Percentiles rank a stretch among this genome's conserved stretches.
Conservation (phyloP, 2,888 invertebrate genomes). For the Ochropacha duplaris region DNA sequence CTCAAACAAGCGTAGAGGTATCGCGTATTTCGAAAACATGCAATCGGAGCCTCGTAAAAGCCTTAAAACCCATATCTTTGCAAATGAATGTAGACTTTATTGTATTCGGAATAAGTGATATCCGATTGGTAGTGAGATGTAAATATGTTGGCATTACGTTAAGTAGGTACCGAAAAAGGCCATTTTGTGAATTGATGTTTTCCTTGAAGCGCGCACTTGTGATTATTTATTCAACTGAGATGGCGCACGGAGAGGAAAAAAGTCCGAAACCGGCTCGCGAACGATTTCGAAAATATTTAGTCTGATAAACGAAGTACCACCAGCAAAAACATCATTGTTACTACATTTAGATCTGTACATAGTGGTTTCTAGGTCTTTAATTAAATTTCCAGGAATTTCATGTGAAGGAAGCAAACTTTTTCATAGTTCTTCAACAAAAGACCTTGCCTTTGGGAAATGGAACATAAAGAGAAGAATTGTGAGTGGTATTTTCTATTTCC, state of each 20-base stretch:
- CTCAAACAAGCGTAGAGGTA: constrained; percentile 4
- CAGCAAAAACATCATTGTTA: constrained; percentile 25
- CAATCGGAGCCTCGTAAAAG: background rate
- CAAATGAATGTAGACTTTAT: background rate
- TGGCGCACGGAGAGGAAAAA: constrained; percentile 39
- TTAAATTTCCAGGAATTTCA: background rate
- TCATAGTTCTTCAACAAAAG: no score
- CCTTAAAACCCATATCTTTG: background rate
- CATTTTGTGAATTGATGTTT: constrained; percentile 59
- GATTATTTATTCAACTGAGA: constrained; percentile 75
- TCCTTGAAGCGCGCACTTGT: constrained; percentile 73
- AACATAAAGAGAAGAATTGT: no score
- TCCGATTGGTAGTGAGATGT: background rate
- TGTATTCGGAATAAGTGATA: constrained; percentile 28
- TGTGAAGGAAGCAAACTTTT: background rate
- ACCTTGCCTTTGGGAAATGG: no score
- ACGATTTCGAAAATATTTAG: constrained; percentile 78
- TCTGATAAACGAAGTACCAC: constrained; percentile 57
- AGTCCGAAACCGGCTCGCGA: constrained; percentile 69
- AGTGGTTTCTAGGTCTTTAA: background rate
- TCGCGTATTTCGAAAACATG: constrained; percentile 14
- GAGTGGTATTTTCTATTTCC: no score
- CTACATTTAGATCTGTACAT: background rate
- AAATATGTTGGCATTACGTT: constrained; percentile 14
- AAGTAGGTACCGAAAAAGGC: constrained; percentile 29